Base-by-base conservation (phyloP, 2,797 vertebrate species). In the Clarias pachynema region DNA sequence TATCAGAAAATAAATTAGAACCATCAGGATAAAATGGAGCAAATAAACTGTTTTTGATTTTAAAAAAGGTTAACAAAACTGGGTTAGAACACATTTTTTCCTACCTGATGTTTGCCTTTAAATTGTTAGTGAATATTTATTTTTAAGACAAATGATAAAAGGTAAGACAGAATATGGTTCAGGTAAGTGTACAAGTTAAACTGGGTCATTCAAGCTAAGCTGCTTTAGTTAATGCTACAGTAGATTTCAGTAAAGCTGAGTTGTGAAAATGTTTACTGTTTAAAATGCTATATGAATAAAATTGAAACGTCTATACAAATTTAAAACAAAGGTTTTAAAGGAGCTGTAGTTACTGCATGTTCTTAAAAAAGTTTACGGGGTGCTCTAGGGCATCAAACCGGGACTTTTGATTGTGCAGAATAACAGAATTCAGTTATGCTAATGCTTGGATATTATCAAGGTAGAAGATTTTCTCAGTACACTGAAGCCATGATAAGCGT, bases 1-100 rank as follows among this genome's bases (percentile, higher is more conserved):
- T 65, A 66, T 66, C 34, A 66, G 37, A 20, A 44, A 63, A n/a
- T 20, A 66, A 81, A 44, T 68, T 53, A 65, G 44, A 44, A 80
- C 59, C 22, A 44, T 62, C 77, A 40, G 53, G 8, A 20, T 62
- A 14, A 59, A 78, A 29, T 79, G 22, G 40, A 81, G n/a, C 37
- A 63, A 40, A 10, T 65, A 10, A 44, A 80, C n/a, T 5, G 0
- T 26, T 49, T 37, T 37, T 37, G 4, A 37, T 37, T 59, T 59
- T 37, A 7, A 59, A 24, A 37, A 77, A 62, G n/a, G 6, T 34
- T 62, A 29, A 75, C n/a, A 9, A 74, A 49, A 74, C 16, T n/a
- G 5, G 5, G 44, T 3, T 49, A 12, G 49, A 49, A 73, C 2
- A n/a, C 24, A n/a, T 14, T 69, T 70, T 70, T 44, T 70, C 34